Percentiles rank a stretch among this genome's conserved stretches.
These are phyloP conservation scores for Burhinus bistriatus DNA, from an alignment of 2,113 vertebrate genomes.

Conservation along the genomic window DNA sequence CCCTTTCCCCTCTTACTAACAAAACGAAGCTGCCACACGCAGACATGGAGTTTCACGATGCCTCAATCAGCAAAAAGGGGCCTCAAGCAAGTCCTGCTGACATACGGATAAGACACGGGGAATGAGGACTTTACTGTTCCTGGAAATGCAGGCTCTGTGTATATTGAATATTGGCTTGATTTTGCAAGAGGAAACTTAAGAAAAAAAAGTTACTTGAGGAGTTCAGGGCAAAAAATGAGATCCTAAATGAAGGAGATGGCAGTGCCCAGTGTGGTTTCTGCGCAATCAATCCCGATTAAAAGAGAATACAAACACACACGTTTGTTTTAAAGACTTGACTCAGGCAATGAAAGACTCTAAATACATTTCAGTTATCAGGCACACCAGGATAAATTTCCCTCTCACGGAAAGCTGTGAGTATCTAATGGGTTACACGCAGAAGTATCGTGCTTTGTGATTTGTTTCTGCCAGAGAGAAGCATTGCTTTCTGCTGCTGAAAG, in stretches of 20 bases:
- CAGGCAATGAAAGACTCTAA: background rate
- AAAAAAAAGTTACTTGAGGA: background rate
- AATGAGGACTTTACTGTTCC: background rate
- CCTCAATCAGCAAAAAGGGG: background rate
- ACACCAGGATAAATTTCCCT: background rate
- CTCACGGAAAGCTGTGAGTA: background rate
- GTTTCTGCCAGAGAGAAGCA: background rate
- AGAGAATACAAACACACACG: background rate
- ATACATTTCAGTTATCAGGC: background rate
- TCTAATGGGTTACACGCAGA: background rate
- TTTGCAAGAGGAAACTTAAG: background rate
- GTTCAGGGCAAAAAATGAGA: background rate
- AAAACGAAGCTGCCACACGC: background rate
- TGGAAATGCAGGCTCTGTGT: background rate
- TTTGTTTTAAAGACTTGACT: background rate
- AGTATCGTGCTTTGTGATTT: background rate
- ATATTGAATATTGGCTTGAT: background rate
- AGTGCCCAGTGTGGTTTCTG: background rate
- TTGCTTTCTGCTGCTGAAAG: background rate
- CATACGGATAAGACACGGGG: background rate
- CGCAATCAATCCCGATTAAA: background rate
- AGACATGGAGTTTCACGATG: background rate
- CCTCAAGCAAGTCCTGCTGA: background rate
- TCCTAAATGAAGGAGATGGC: background rate
- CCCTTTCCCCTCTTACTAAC: background rate